Percentiles rank a stretch among this genome's conserved stretches.
These are phyloP conservation scores for Pteropus rufus DNA, from an alignment of 2,797 vertebrate species.

Conservation along the genomic window DNA sequence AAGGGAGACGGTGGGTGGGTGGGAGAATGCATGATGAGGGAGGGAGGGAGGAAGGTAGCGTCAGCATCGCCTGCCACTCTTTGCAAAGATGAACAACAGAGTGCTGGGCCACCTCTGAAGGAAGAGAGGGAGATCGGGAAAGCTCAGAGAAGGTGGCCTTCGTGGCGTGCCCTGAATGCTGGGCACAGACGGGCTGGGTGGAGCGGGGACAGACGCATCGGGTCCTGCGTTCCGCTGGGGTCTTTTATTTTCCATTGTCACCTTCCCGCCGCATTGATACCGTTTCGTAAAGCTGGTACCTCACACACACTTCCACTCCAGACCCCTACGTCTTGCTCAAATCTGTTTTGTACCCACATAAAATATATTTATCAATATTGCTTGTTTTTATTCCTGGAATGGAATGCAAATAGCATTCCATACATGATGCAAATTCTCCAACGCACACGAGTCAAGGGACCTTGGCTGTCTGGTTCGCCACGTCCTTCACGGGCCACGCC, in stretches of 20 bases:
- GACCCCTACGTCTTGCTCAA: not conserved
- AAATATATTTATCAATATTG: conserved; percentile 28
- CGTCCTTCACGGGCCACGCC: not conserved
- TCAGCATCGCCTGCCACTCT: not conserved
- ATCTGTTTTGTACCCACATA: conserved; percentile 50
- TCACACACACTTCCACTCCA: not conserved
- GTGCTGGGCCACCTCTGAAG: not conserved
- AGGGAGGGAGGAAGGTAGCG: rapidly evolving
- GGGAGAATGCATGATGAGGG: no score
- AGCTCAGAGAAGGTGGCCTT: not conserved
- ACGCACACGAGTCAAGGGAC: conserved; percentile 31
- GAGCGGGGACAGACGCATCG: rapidly evolving
- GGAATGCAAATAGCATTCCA: conserved; percentile 65
- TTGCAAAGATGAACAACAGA: not conserved
- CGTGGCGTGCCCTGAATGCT: not conserved
- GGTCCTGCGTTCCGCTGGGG: not conserved
- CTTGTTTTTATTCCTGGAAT: not conserved
- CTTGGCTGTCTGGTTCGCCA: not conserved
- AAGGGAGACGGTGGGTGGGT: no score
- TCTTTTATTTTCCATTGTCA: not conserved
- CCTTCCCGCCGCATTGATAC: not conserved
- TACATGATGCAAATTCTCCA: conserved; percentile 52
- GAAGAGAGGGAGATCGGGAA: not conserved
- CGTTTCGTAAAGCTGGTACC: conserved; percentile 10
- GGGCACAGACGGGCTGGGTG: not conserved